Base-by-base conservation (phyloP, 1,140 invertebrate species). In the Hetaerina americana region DNA sequence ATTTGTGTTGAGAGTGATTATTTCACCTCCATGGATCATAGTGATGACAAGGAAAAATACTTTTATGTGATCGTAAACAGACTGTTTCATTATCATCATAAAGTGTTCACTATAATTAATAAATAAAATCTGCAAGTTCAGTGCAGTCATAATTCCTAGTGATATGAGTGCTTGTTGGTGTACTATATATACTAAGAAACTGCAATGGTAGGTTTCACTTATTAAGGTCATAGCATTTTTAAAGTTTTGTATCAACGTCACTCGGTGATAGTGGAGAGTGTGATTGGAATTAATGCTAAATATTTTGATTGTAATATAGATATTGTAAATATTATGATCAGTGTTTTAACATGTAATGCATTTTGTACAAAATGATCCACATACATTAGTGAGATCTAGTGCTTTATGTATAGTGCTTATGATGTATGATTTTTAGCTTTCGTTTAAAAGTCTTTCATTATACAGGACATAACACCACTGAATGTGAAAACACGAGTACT, bases 281-380 rank as follows among this genome's bases (percentile, higher is more conserved):
- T 26, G 26, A 40, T 24, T 10, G 25, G 5, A 27, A 25, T 27
- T 27, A 24, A 66, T 66, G 29, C 31, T 66, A 57, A 66, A 49
- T 66, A 57, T 49, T 70, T 69, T 68, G 25, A 66, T 25, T 69
- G 40, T 57, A 57, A 57, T 57, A 57, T 57, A 57, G 40, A 72
- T 69, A 66, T 40, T 72, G 72, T 72, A 72, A 72, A 72, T 72
- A 72, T 72, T 70, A 69, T 69, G 72, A 27, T 72, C 40, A 29
- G 66, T 72, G 40, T 72, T 72, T 49, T 27, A 67, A 66, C 70
- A 18, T 57, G 40, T 57, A n/a, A 57, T 71, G 66, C 70, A 71
- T 71, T 71, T 71, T 71, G 70, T 71, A 71, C 70, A 71, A 66
- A 71, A 71, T 66, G 27, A 67, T 66, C 29, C 66, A 71, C 26